These are phyloP conservation scores for Lophotriccus pileatus DNA, from an alignment of 2,797 vertebrate species.

Conservation along the genomic window DNA sequence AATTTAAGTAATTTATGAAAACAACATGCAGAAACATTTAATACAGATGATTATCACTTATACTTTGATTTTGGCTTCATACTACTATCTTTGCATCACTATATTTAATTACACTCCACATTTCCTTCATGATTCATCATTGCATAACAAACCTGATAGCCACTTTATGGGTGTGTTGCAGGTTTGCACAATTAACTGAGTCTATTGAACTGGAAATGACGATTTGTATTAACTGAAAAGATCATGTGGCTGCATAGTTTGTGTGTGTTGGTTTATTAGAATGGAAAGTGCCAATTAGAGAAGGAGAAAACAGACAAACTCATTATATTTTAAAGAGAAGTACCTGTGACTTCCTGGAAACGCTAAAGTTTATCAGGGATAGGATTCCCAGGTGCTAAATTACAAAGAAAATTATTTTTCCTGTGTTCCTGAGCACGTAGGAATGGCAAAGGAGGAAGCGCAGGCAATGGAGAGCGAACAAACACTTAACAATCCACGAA, in stretches of 20 bases:
- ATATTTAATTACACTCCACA: constrained; percentile 55
- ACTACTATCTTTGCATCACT: constrained; percentile 59
- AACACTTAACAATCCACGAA: not conserved
- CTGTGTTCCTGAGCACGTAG: not conserved
- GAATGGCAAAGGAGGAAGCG: not conserved
- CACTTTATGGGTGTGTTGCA: constrained; percentile 62
- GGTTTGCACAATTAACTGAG: constrained; percentile 64
- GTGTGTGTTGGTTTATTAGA: constrained; percentile 68
- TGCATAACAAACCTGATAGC: constrained; percentile 66
- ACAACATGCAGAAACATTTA: constrained; percentile 60
- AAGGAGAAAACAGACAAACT: constrained; percentile 58
- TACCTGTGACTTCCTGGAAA: constrained; percentile 56
- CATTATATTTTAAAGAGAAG: constrained; percentile 58
- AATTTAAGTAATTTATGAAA: constrained; percentile 53
- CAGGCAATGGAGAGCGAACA: not conserved
- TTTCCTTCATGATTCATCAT: constrained; percentile 66
- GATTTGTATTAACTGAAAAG: constrained; percentile 65
- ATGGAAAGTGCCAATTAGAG: constrained; percentile 68
- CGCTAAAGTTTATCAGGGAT: constrained; percentile 9
- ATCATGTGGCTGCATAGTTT: constrained; percentile 61
- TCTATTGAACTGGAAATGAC: constrained; percentile 68
- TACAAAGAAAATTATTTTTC: not conserved
- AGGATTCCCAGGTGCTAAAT: not conserved
- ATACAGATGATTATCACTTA: constrained; percentile 59
- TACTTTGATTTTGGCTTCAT: constrained; percentile 63